Conservation (phyloP, 2,797 vertebrate species). For the Cheirogaleus major region DNA sequence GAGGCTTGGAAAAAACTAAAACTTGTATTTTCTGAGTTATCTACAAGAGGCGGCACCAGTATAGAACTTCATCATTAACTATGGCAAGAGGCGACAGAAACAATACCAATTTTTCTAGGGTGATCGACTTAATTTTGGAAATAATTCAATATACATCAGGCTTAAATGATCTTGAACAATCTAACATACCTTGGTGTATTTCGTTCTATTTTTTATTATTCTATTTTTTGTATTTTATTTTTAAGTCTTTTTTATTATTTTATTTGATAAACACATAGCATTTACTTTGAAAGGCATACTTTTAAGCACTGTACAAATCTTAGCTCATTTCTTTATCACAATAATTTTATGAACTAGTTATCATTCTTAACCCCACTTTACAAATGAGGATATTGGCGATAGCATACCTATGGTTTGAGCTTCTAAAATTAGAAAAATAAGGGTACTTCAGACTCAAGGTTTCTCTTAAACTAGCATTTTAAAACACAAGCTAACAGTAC, state of each 20-base stretch:
- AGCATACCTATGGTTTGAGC: not conserved
- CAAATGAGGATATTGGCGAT: not conserved
- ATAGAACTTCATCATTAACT: not conserved
- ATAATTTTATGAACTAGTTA: not conserved
- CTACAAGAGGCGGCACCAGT: not conserved
- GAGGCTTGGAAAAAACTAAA: not conserved
- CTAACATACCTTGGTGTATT: not conserved
- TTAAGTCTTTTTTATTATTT: slow-evolving; percentile 1
- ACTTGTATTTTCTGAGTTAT: not conserved
- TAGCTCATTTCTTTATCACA: not conserved
- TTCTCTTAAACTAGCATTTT: slow-evolving; percentile 25
- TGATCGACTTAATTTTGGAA: not conserved
- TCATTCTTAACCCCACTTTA: not conserved
- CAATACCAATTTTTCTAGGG: not conserved
- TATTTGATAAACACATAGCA: slow-evolving; percentile 1
- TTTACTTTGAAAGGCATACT: not conserved
- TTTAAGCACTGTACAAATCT: slow-evolving; percentile 18
- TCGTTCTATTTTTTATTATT: not conserved
- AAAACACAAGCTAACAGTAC: not conserved
- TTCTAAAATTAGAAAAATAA: slow-evolving; percentile 28
- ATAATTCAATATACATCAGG: not conserved
- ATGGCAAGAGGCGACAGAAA: not conserved
- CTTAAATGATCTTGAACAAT: not conserved
- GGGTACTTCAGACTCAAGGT: not conserved
- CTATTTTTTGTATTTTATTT: not conserved